Evolutionary conservation across 2,797 vertebrate genomes (phyloP).

Genomic region (Melanotaenia maccullochi): DNA sequence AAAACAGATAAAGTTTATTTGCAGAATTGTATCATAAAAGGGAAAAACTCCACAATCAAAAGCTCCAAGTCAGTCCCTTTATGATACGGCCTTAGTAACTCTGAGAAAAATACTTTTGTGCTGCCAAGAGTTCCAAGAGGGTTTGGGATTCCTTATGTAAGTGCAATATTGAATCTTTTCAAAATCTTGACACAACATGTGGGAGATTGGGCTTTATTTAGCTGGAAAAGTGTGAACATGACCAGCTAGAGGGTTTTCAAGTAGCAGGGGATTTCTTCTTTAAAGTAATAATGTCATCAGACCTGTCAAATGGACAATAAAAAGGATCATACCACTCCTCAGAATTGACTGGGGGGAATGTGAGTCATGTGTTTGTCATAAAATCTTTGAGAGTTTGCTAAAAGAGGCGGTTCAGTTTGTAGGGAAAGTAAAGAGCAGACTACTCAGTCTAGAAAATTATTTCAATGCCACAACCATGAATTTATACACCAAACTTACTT

Average conservation of each 20-base stretch:
- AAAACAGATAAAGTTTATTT: not conserved
- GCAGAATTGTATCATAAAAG: not conserved
- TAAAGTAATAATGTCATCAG: constrained; percentile 44
- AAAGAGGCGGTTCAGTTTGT: not conserved
- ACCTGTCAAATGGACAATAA: constrained; percentile 48
- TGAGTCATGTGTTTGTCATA: constrained; percentile 43
- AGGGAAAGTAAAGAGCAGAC: not conserved
- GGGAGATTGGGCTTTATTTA: constrained; percentile 6
- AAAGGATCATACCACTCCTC: constrained; percentile 50
- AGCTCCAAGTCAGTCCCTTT: not conserved
- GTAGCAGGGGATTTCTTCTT: constrained; percentile 46
- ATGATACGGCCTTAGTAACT: constrained; percentile 13
- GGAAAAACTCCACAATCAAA: not conserved
- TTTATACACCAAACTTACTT: not conserved
- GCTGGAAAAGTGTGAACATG: constrained; percentile 6
- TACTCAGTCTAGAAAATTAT: not conserved
- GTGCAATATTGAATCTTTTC: constrained; percentile 8
- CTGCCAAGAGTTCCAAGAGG: constrained; percentile 11
- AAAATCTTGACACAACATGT: constrained; percentile 17
- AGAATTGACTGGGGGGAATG: constrained; percentile 39
- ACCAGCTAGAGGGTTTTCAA: constrained; percentile 41
- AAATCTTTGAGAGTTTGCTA: constrained; percentile 20
- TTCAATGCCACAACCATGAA: not conserved
- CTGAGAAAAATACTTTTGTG: not conserved
- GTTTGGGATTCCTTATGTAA: constrained; percentile 9